Evolutionary conservation across 2,113 vertebrate genomes (phyloP), one percentile per base, ranked within the genome.

Genomic region (Trichomycterus rosablanca): DNA sequence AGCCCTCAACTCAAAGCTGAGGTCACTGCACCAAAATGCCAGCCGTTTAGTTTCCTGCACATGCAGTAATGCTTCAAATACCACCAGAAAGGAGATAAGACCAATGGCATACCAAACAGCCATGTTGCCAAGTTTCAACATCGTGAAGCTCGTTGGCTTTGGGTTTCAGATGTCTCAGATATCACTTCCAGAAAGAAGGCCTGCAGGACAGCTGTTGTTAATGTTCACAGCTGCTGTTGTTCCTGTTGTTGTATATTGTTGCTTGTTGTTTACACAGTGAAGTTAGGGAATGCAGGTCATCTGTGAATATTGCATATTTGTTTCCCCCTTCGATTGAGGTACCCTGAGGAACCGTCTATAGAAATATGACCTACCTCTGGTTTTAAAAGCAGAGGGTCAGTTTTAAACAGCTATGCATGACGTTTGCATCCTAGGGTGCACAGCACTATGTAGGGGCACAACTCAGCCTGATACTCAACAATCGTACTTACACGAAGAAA

Each of bases 11-110:
- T 42, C 22, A 28, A 43, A 56, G 14, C 7, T 10, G 24, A 26
- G 35, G 20, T 42, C 53, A 56, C 5, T 43, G 23, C 54, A 42
- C 22, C 37, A 14, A 44, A 57, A 44, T 24, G 42, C 56, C 40
- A 22, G 22, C 15, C 32, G 45, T 20, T 59, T 23, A 8, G 54
- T 40, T 10, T 16, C 34, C 22, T 43, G 23, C 32, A 16, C 39
- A 30, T 58, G 28, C 23, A 15, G 34, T 24, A 19, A 45, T 43
- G 16, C 7, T 6, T 20, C 23, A 14, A 59, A 59, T 45, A 18
- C 16, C 11, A 57, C 18, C 4, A 18, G 15, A 28, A 57, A 28
- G 1, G 5, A 40, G 15, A 42, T 7, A 42, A 5, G 34, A 6
- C 52, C 6, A 40, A 5, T 24, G n/a, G 37, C 10, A 5, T 26